phyloP scores from a whole-genome alignment of 2,888 invertebrate genomes.

The Busseola fusca region DNA sequence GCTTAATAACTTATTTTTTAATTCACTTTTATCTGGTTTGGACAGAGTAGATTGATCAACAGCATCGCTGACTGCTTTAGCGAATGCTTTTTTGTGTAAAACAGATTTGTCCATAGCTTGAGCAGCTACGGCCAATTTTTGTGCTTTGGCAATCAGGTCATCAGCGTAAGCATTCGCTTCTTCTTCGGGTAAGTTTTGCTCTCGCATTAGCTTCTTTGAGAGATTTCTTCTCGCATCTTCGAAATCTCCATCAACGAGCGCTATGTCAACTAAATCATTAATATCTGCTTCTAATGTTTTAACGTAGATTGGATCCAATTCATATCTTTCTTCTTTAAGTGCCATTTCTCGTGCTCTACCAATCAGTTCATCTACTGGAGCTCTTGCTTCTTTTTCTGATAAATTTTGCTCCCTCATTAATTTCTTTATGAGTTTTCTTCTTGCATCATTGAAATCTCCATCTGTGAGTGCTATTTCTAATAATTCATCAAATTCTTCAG shows the following conservation, averaged over 20 bases:
- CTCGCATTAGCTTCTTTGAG: slow-evolving; percentile 5
- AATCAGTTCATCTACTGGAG: slow-evolving; percentile 18
- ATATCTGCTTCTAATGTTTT: slow-evolving; percentile 6
- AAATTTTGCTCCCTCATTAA: slow-evolving; percentile 27
- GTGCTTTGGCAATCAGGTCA: slow-evolving; percentile 18
- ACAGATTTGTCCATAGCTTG: not conserved
- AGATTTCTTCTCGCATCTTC: slow-evolving; percentile 5
- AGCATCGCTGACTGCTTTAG: slow-evolving; percentile 25
- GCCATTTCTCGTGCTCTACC: slow-evolving; percentile 6
- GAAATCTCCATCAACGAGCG: not conserved
- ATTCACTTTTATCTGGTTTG: slow-evolving; percentile 1
- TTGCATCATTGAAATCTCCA: slow-evolving; percentile 20
- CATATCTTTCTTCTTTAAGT: not conserved
- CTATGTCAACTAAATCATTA: not conserved
- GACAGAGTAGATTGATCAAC: slow-evolving; percentile 21
- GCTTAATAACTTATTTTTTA: slow-evolving; percentile 31
- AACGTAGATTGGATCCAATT: slow-evolving; percentile 4
- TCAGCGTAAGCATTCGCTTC: slow-evolving; percentile 10
- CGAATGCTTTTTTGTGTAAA: slow-evolving; percentile 39
- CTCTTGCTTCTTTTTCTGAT: slow-evolving; percentile 16
- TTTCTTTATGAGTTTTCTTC: slow-evolving; percentile 15
- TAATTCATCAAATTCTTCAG: slow-evolving; percentile 19
- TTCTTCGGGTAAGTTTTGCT: slow-evolving; percentile 14
- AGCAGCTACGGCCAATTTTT: slow-evolving; percentile 7
- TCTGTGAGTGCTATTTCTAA: not conserved